phyloP scores from a whole-genome alignment of 2,113 vertebrate genomes.

The Todiramphus chloris region DNA sequence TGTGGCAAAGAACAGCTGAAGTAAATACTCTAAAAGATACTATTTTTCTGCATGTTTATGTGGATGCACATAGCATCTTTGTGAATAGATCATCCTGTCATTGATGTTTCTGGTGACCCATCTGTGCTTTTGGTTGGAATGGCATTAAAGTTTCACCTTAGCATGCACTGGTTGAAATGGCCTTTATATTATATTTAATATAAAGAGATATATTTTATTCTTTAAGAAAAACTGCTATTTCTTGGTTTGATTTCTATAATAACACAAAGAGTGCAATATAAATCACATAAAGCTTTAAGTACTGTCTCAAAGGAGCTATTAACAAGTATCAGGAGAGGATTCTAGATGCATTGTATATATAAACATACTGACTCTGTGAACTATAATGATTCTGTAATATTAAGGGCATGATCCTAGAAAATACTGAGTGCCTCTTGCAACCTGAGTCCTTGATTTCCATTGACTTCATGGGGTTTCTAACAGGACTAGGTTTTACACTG shows the following conservation, averaged over 20 bases:
- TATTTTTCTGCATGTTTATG: not conserved
- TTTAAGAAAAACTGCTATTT: not conserved
- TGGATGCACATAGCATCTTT: not conserved
- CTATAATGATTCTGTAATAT: slow-evolving; percentile 2
- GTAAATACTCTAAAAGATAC: not conserved
- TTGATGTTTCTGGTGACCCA: not conserved
- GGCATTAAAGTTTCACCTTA: not conserved
- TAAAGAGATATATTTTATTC: not conserved
- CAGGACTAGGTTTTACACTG: not conserved
- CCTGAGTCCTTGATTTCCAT: not conserved
- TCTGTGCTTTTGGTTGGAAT: not conserved
- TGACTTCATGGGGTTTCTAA: not conserved
- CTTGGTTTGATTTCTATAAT: slow-evolving; percentile 22
- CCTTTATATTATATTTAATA: not conserved
- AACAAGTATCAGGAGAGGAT: slow-evolving; percentile 3
- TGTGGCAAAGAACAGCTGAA: not conserved
- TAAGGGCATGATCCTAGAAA: slow-evolving; percentile 13
- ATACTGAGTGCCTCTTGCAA: not conserved
- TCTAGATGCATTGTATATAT: not conserved
- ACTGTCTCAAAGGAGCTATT: not conserved
- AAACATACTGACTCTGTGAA: not conserved
- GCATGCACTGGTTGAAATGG: not conserved
- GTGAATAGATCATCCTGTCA: not conserved
- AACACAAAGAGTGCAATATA: not conserved
- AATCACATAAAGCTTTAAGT: slow-evolving; percentile 18